These are phyloP conservation scores for Artemia sinica DNA, from an alignment of 2,888 invertebrate genomes.

Conservation along the genomic window DNA sequence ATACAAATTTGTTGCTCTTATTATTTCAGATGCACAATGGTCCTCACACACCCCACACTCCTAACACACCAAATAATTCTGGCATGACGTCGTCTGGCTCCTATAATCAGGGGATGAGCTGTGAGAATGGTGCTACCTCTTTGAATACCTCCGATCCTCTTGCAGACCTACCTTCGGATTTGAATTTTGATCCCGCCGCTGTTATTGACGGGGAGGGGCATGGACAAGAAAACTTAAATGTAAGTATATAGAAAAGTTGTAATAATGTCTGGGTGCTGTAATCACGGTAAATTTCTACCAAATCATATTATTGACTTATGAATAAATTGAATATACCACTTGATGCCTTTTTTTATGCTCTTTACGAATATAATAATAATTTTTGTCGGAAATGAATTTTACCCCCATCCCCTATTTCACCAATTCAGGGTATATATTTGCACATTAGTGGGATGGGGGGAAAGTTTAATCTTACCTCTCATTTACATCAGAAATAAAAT, in stretches of 20 bases:
- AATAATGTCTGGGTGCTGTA: too few species aligned
- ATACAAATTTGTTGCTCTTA: slow-evolving; percentile 7
- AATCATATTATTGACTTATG: too few species aligned
- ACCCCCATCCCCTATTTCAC: too few species aligned
- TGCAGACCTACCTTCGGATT: slow-evolving; percentile 65
- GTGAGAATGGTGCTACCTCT: not conserved
- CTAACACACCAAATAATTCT: slow-evolving; percentile 55
- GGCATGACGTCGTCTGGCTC: slow-evolving; percentile 36
- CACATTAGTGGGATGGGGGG: too few species aligned
- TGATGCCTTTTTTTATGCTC: too few species aligned
- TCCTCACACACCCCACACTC: slow-evolving; percentile 60
- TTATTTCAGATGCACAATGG: slow-evolving; percentile 48
- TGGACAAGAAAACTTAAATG: slow-evolving; percentile 68
- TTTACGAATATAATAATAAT: too few species aligned
- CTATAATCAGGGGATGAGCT: not conserved
- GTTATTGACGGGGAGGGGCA: slow-evolving; percentile 82
- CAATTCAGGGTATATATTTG: too few species aligned
- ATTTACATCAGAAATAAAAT: too few species aligned
- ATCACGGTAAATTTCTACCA: too few species aligned
- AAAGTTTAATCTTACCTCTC: too few species aligned
- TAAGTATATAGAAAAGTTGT: slow-evolving; percentile 39
- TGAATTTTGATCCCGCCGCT: slow-evolving; percentile 81
- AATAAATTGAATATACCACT: too few species aligned
- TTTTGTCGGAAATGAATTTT: too few species aligned
- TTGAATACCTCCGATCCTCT: slow-evolving; percentile 33